Evolutionary conservation across 1,140 invertebrate genomes (phyloP), one percentile per base, ranked within the genome.

Genomic region (Apis florea): DNA sequence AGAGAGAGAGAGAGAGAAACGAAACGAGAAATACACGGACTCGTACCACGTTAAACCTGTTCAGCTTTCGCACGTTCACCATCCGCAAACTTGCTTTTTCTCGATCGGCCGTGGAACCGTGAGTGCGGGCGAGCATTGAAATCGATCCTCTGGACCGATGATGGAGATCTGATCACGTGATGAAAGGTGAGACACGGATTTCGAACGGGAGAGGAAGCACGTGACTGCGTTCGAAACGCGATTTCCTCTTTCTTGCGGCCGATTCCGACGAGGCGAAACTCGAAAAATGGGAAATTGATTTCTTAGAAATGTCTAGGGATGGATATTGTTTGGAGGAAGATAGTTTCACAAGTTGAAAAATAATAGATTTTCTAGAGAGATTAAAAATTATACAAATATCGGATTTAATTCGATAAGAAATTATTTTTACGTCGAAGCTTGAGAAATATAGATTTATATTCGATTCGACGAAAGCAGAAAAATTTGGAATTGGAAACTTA

Each of bases 41-140:
- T 82, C 64, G 79, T 69, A 63, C 73, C 47, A 51, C 8, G 17
- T 53, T 67, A 51, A 82, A 82, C 79, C 79, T 68, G 79, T 82
- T 76, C 79, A 69, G 79, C 79, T 82, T 82, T 82, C 79, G 73
- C 73, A 76, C 72, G 49, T 82, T 81, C 79, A 54, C 64, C 54
- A 59, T 75, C 72, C 61, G 78, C 53, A 53, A 75, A 68, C 64
- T 61, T n/a, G 79, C 79, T 54, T 82, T 53, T 69, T 69, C 47
- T 61, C 72, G 63, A 61, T 76, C 63, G 64, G 26, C 40, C 64
- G 24, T 21, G 47, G 26, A 40, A 8, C 51, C 63, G 54, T 79
- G 77, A 70, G 54, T 68, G 56, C 40, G 19, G 19, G 24, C 63
- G 54, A 21, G 15, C 64, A 24, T 26, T 13, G 72, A 53, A 53